These are phyloP conservation scores for Heterocephalus glaber DNA, from an alignment of 2,113 vertebrate genomes.

Conservation along the genomic window DNA sequence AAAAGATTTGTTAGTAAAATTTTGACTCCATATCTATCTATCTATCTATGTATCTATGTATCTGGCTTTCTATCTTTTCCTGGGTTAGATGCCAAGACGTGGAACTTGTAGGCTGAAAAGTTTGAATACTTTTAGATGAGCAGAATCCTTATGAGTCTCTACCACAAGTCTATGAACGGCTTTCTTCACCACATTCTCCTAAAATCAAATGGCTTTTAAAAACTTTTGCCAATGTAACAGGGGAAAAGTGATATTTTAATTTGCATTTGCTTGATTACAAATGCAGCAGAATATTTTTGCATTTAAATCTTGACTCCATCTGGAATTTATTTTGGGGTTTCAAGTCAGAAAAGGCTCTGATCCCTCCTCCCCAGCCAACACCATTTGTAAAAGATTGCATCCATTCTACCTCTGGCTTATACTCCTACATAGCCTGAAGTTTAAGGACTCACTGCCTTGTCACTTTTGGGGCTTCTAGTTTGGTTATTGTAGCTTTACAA, in stretches of 20 bases:
- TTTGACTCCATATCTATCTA: neutral
- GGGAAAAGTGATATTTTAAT: neutral
- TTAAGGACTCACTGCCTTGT: neutral
- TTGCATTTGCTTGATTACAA: constrained; percentile 59
- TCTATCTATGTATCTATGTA: neutral
- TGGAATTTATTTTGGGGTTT: constrained; percentile 60
- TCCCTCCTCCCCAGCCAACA: neutral
- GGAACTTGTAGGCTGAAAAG: neutral
- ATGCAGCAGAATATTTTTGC: constrained; percentile 54
- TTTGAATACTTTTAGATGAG: neutral
- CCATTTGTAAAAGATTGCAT: neutral
- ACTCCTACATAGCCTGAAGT: neutral
- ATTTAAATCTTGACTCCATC: constrained; percentile 58
- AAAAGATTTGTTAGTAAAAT: neutral
- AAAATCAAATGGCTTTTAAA: neutral
- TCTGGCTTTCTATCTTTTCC: neutral
- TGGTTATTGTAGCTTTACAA: neutral
- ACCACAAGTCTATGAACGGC: neutral
- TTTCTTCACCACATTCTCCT: neutral
- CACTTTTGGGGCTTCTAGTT: neutral
- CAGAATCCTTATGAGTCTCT: neutral
- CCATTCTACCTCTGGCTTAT: neutral
- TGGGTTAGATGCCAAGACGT: neutral
- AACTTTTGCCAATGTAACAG: neutral
- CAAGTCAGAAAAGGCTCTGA: neutral